Evolutionary conservation across 2,888 invertebrate species (phyloP).

Genomic region (Philaethria dido): DNA sequence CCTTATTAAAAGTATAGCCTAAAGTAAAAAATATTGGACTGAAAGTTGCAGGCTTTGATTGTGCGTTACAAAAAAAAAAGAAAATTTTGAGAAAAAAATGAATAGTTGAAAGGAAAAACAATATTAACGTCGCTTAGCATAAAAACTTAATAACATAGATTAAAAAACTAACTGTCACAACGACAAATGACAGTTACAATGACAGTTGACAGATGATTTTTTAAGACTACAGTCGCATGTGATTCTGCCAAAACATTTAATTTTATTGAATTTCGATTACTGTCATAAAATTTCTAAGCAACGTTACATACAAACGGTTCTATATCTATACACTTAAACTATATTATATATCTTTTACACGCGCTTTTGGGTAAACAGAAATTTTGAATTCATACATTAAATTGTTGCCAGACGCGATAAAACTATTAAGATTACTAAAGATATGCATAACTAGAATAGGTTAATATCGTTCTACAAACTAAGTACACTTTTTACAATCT

Average conservation of each 20-base stretch:
- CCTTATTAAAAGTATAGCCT: constrained; percentile 67
- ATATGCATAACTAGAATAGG: constrained; percentile 82
- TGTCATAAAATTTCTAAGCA: constrained; percentile 6
- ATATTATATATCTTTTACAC: constrained; percentile 50
- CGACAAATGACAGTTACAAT: constrained; percentile 3
- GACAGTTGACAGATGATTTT: not conserved
- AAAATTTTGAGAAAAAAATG: not conserved
- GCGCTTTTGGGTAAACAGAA: constrained; percentile 33
- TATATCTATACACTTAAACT: constrained; percentile 60
- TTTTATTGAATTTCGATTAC: not conserved
- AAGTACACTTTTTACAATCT: constrained; percentile 83
- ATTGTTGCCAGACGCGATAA: constrained; percentile 12
- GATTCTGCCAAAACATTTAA: not conserved
- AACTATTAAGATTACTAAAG: constrained; percentile 73
- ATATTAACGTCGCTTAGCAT: constrained; percentile 5
- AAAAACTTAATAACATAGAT: constrained; percentile 10
- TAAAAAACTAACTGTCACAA: constrained; percentile 5
- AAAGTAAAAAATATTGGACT: constrained; percentile 43
- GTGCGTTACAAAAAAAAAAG: constrained; percentile 28
- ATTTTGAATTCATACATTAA: constrained; percentile 18
- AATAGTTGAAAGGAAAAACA: constrained; percentile 3
- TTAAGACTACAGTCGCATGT: not conserved
- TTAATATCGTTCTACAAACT: constrained; percentile 79
- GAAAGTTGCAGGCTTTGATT: constrained; percentile 27
- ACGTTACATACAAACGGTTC: constrained; percentile 57